Evolutionary conservation across 2,797 vertebrate genomes (phyloP).

Genomic region (Myiotriccus ornatus): DNA sequence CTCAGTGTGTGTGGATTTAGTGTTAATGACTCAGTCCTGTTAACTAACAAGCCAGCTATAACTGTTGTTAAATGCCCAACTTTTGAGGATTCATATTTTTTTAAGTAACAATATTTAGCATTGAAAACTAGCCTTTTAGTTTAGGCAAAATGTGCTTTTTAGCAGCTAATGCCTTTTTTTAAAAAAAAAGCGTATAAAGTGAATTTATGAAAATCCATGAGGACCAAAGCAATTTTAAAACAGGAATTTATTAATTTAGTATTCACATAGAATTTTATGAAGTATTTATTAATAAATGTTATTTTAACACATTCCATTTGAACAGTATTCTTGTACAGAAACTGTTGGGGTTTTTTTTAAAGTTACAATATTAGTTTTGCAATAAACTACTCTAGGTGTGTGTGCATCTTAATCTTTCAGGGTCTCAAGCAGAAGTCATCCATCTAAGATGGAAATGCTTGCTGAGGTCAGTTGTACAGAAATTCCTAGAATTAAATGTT

Average conservation of each 20-base stretch:
- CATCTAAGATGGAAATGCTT: conserved; percentile 69
- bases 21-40: conserved; percentile 65
- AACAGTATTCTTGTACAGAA: conserved; percentile 81
- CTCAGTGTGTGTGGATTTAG: conserved; percentile 49
- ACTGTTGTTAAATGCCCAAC: conserved; percentile 57
- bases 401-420: conserved; percentile 68
- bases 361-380: conserved; percentile 72
- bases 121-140: conserved; percentile 71
- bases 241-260: conserved; percentile 84
- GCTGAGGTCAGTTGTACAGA: conserved; percentile 69
- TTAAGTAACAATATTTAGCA: conserved; percentile 69
- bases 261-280: conserved; percentile 81
- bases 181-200: conserved; percentile 69
- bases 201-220: conserved; percentile 78
- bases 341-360: conserved; percentile 56
- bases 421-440: conserved; percentile 63
- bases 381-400: conserved; percentile 71
- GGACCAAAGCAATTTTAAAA: conserved; percentile 82
- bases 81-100: conserved; percentile 71
- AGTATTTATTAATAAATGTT: conserved; percentile 86
- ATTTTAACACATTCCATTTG: conserved; percentile 84
- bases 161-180: conserved; percentile 72
- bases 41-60: conserved; percentile 73
- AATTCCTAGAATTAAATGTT: conserved; percentile 69
- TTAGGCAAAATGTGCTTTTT: conserved; percentile 75